phyloP scores from a whole-genome alignment of 2,113 vertebrate genomes.

The Hyla sarda region DNA sequence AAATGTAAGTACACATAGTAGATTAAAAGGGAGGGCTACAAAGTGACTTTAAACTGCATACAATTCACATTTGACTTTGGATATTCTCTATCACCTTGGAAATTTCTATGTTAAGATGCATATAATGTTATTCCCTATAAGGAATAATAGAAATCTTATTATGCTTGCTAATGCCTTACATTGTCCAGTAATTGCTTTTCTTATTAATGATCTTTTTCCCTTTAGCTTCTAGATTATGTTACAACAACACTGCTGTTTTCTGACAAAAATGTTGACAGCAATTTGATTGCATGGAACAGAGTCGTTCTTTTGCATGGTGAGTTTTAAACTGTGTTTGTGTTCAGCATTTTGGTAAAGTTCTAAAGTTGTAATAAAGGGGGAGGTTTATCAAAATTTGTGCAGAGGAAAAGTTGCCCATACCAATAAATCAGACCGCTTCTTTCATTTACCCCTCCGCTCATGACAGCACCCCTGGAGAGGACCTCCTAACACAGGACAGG shows the following conservation, averaged over 20 bases:
- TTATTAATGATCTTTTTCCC: background rate
- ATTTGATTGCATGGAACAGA: slow-evolving; percentile 93
- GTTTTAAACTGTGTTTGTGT: background rate
- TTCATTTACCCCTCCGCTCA: no score
- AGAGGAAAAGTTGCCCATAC: no score
- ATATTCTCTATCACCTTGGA: no score
- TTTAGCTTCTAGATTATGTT: slow-evolving; percentile 92
- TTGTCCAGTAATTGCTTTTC: background rate
- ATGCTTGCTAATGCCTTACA: background rate
- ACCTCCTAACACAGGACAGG: no score
- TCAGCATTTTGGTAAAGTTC: background rate
- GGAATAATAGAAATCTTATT: background rate
- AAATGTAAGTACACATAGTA: slow-evolving; percentile 76
- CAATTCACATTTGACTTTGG: background rate
- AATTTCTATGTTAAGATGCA: background rate
- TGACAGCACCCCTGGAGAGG: no score
- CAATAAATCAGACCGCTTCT: no score
- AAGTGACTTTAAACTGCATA: no score
- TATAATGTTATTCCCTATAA: background rate
- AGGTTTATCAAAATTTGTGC: no score
- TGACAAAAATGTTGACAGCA: slow-evolving; percentile 93
- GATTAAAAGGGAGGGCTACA: background rate
- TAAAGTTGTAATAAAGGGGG: no score
- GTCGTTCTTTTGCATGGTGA: slow-evolving; percentile 95
- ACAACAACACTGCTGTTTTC: slow-evolving; percentile 91